These are phyloP conservation scores for Siphlonurus alternatus DNA, from an alignment of 2,888 invertebrate genomes.

Conservation along the genomic window DNA sequence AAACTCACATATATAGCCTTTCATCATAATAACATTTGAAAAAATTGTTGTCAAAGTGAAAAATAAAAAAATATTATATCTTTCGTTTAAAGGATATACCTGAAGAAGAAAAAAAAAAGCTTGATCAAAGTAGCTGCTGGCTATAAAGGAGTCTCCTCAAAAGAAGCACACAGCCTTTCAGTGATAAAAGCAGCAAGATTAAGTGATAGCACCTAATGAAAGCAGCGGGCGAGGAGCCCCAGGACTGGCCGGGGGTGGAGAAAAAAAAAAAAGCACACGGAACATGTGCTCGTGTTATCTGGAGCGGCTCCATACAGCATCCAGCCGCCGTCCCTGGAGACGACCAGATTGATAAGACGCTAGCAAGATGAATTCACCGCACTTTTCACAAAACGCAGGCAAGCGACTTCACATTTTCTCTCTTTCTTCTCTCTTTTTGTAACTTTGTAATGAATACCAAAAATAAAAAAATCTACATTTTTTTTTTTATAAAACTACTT, in stretches of 20 bases:
- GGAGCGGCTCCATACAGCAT: neutral
- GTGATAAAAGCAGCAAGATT: neutral
- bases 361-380: too few relatives aligned
- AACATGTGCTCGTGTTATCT: neutral
- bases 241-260: neutral
- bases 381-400: too few relatives aligned
- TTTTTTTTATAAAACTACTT: too few relatives aligned
- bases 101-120: neutral
- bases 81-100: too few relatives aligned
- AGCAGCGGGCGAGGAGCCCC: neutral
- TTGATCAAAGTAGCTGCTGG: neutral
- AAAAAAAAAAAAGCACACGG: neutral
- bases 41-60: too few relatives aligned
- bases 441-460: too few relatives aligned
- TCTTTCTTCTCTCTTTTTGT: too few relatives aligned
- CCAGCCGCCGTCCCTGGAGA: neutral
- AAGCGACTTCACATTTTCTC: too few relatives aligned
- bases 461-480: too few relatives aligned
- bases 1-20: too few relatives aligned
- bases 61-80: too few relatives aligned
- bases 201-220: neutral
- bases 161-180: neutral
- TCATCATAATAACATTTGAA: too few relatives aligned
- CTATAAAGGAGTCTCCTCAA: neutral
- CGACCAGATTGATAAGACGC: neutral